Conservation (phyloP, 2,797 vertebrate genomes). For the Neosalanx taihuensis region DNA sequence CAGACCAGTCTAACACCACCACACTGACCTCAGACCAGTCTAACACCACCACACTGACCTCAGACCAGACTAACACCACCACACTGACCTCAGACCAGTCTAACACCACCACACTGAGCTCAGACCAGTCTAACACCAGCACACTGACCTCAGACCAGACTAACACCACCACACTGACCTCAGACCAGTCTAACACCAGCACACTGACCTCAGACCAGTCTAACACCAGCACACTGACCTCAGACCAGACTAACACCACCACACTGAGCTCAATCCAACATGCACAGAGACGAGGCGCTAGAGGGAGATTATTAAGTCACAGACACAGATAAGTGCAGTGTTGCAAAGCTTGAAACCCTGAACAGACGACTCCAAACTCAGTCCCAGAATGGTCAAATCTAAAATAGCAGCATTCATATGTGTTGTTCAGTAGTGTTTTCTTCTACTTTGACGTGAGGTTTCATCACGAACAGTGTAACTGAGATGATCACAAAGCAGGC, state of each 20-base stretch:
- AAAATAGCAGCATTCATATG: conserved; percentile 64
- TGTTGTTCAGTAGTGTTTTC: conserved; percentile 43
- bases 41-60: too few relatives aligned
- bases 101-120: too few relatives aligned
- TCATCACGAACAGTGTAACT: conserved; percentile 40
- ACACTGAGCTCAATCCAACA: not conserved
- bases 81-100: too few relatives aligned
- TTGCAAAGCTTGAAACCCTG: conserved; percentile 53
- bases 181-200: too few relatives aligned
- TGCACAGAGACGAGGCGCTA: not conserved
- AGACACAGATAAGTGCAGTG: conserved; percentile 26
- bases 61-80: too few relatives aligned
- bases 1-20: too few relatives aligned
- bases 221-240: too few relatives aligned
- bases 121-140: too few relatives aligned
- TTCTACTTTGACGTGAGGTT: conserved; percentile 29
- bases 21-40: too few relatives aligned
- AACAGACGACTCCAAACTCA: conserved; percentile 51
- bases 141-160: too few relatives aligned
- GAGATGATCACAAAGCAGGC: conserved; percentile 61
- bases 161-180: too few relatives aligned
- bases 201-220: too few relatives aligned
- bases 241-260: not conserved
- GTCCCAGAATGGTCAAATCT: conserved; percentile 52
- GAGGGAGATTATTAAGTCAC: conserved; percentile 27